Base-by-base conservation (phyloP, 2,113 vertebrate species). In the Thunnus thynnus region DNA sequence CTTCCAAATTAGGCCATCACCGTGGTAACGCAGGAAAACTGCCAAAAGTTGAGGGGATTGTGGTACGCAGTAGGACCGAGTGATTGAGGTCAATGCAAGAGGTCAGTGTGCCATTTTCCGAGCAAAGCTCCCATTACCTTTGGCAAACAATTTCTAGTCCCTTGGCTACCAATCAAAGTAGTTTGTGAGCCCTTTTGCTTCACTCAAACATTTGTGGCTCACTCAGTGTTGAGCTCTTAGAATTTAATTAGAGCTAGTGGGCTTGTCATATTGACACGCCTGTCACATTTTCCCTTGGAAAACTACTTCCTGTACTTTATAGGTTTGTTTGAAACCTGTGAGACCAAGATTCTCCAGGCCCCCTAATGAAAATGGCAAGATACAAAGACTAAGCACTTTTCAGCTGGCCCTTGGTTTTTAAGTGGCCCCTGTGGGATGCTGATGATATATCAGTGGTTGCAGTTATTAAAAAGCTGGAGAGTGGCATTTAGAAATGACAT, bases 21-120 rank as follows among this genome's bases (percentile, higher is more conserved):
- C 52, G 32, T 75, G 90, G 86, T 60, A 88, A 91, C 86, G 12
- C 36, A 18, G 55, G 61, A 66, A 80, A 85, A 79, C 76, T 87
- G 82, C 84, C 85, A 90, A 84, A 90, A 72, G 66, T 83, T 73
- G 55, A 62, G 69, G 80, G 63, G 62, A 67, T 62, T 70, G 84
- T 78, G 65, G 73, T 72, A 73, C 66, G 41, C 80, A 32, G 80
- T 76, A 22, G 62, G 69, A 46, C 61, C 47, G 7, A 83, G 67
- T 83, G 88, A 92, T 89, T 92, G 89, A 88, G 91, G 89, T 93
- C 91, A 91, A 66, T 83, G 72, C 57, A 65, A 81, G 75, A 88
- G 93, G 91, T 94, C 90, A 81, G 65, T 50, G 17, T 54, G 84
- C 66, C 82, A 66, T 90, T 90, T 91, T 91, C 76, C 74, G 72